phyloP scores from a whole-genome alignment of 2,888 invertebrate species.

The Nemotelus nigrinus region DNA sequence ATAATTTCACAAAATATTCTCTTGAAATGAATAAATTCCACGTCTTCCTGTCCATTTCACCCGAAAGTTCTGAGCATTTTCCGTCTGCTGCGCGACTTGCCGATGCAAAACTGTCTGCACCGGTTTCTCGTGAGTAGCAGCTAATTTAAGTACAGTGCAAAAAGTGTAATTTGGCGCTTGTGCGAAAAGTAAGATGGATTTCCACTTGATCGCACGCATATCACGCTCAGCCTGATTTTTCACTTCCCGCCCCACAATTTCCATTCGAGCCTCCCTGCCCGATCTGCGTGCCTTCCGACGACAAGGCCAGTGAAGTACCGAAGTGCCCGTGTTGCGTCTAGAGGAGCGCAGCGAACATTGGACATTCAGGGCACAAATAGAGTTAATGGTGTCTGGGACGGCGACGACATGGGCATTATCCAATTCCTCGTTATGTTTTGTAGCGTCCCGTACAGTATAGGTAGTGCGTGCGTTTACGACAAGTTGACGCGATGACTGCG shows the following conservation, averaged over 20 bases:
- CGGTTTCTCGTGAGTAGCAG: background rate
- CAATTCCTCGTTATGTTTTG: constrained; percentile 12
- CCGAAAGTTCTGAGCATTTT: no score
- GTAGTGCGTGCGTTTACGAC: constrained; percentile 1
- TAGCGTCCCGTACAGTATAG: background rate
- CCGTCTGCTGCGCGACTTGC: no score
- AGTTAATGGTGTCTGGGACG: constrained; percentile 34
- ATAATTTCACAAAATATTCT: no score
- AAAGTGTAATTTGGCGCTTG: constrained; percentile 36
- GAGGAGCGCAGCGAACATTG: background rate
- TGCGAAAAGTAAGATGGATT: constrained; percentile 31
- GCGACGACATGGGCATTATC: constrained; percentile 21
- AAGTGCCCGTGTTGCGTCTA: background rate
- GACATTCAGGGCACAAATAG: background rate
- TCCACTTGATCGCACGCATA: constrained; percentile 8
- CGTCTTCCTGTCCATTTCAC: no score
- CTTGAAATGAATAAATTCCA: no score
- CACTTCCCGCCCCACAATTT: background rate
- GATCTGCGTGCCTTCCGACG: background rate
- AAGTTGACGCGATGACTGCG: constrained; percentile 24
- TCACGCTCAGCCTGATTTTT: background rate
- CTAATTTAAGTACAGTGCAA: constrained; percentile 22
- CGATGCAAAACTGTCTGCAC: background rate
- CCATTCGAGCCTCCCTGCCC: background rate
- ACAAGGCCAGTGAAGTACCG: background rate